Evolutionary conservation across 2,797 vertebrate species (phyloP).

Genomic region (Rhabdomys pumilio): DNA sequence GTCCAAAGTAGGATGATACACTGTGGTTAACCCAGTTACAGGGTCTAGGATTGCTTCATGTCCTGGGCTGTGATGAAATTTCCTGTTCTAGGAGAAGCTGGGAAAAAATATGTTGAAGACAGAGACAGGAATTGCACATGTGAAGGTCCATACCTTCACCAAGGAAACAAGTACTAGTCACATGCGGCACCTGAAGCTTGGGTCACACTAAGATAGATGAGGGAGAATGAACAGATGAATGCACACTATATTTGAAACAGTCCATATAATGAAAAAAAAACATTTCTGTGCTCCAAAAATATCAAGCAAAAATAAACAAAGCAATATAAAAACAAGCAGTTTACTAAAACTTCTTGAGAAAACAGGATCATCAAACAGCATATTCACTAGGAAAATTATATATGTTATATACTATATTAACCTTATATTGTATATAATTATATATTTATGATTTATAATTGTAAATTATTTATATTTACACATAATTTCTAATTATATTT

Average conservation of each 20-base stretch:
- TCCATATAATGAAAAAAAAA: not conserved
- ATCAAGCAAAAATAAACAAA: constrained; percentile 52
- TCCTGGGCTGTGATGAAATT: not conserved
- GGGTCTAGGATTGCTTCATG: not conserved
- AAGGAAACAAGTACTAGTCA: not conserved
- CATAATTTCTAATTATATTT: too few relatives aligned
- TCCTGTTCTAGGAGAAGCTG: constrained; percentile 12
- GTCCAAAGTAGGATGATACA: not conserved
- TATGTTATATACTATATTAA: not conserved
- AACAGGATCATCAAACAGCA: not conserved
- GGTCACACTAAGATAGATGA: not conserved
- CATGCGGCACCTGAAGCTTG: not conserved
- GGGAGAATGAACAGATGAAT: not conserved
- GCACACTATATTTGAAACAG: not conserved
- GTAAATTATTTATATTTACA: too few relatives aligned
- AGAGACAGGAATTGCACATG: not conserved
- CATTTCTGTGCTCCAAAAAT: not conserved
- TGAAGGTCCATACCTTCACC: not conserved
- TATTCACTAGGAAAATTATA: constrained; percentile 33
- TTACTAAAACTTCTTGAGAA: constrained; percentile 37
- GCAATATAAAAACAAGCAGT: constrained; percentile 27
- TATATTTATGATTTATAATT: too few relatives aligned
- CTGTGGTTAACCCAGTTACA: not conserved
- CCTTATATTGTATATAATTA: too few relatives aligned
- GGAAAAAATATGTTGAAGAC: not conserved